Conservation (phyloP, 2,113 vertebrate genomes). For the Petaurus breviceps region DNA sequence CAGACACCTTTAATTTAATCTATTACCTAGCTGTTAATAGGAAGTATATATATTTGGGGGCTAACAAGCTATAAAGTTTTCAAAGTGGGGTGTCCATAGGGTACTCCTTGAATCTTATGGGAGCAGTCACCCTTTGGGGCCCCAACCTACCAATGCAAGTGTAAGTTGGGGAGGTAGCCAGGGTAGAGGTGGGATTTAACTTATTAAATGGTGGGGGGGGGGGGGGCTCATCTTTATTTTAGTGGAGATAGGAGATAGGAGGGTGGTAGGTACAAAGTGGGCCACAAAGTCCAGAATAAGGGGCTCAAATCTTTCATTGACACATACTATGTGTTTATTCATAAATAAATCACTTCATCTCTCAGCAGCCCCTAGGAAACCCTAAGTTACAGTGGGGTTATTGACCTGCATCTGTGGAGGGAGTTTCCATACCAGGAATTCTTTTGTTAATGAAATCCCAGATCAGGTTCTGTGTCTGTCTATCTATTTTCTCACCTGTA, state of each 20-base stretch:
- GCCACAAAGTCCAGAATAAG: constrained; percentile 30
- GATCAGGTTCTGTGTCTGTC: too few relatives aligned
- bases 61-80: background rate
- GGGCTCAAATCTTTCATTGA: background rate
- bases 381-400: too few relatives aligned
- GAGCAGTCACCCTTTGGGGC: too few relatives aligned
- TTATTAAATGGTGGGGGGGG: too few relatives aligned
- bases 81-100: background rate
- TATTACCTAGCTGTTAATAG: background rate
- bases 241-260: background rate
- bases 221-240: background rate
- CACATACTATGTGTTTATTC: background rate
- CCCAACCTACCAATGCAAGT: background rate
- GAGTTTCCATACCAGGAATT: too few relatives aligned
- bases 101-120: too few relatives aligned
- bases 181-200: too few relatives aligned
- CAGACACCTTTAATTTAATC: background rate
- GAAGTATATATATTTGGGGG: background rate
- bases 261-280: background rate
- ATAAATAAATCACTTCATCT: background rate
- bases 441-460: too few relatives aligned
- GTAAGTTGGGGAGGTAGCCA: background rate
- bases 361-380: background rate
- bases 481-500: background rate
- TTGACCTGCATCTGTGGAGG: too few relatives aligned